phyloP scores from a whole-genome alignment of 2,113 vertebrate genomes.

The Brachyhypopomus gauderio region DNA sequence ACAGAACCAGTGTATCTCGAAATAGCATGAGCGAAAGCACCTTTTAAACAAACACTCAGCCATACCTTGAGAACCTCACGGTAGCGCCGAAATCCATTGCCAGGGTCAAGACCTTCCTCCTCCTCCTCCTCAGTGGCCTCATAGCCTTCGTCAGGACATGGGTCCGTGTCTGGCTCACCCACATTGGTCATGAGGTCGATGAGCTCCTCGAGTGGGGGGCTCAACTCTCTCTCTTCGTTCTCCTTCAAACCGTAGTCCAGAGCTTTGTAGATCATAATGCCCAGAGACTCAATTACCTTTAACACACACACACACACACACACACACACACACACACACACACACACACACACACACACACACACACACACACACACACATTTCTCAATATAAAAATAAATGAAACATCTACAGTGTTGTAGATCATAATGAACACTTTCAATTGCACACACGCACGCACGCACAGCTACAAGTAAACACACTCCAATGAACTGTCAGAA shows the following conservation, averaged over 20 bases:
- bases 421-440: too few relatives aligned
- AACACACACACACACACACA: slow-evolving; percentile 26
- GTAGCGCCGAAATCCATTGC: slow-evolving; percentile 77
- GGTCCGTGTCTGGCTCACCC: slow-evolving; percentile 75
- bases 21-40: too few relatives aligned
- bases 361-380: background rate
- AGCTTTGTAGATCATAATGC: slow-evolving; percentile 98
- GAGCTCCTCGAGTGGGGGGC: slow-evolving; percentile 91
- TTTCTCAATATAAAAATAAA: too few relatives aligned
- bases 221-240: slow-evolving; percentile 93
- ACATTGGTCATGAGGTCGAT: slow-evolving; percentile 95
- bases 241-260: slow-evolving; percentile 97
- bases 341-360: slow-evolving; percentile 18
- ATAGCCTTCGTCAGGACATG: slow-evolving; percentile 89
- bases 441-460: too few relatives aligned
- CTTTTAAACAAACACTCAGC: background rate
- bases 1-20: too few relatives aligned
- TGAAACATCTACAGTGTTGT: too few relatives aligned
- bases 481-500: too few relatives aligned
- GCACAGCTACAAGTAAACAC: too few relatives aligned
- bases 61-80: slow-evolving; percentile 90
- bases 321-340: slow-evolving; percentile 9
- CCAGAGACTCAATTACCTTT: slow-evolving; percentile 90
- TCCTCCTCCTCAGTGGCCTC: slow-evolving; percentile 91
- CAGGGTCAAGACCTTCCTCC: slow-evolving; percentile 67